Percentiles rank a stretch among this genome's conserved stretches.
These are phyloP conservation scores for Stigmatopora argus DNA, from an alignment of 2,113 vertebrate genomes.

Conservation along the genomic window DNA sequence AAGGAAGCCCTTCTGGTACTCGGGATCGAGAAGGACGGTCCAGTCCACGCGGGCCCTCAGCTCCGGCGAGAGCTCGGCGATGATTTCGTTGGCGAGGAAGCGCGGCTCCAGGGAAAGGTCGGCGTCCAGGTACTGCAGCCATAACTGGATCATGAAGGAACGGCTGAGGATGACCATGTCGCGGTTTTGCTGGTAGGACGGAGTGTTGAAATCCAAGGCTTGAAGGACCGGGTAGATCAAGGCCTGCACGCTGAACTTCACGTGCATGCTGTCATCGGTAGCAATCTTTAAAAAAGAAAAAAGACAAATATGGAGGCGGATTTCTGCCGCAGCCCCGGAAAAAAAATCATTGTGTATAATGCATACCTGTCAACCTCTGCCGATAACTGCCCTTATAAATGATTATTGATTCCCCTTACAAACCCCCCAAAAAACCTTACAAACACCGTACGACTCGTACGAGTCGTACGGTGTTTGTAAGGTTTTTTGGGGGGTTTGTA, in stretches of 20 bases:
- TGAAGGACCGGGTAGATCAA: constrained; percentile 87
- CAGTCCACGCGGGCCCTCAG: constrained; percentile 75
- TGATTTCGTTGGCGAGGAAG: constrained; percentile 83
- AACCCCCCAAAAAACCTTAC: too few relatives aligned
- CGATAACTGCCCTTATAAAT: too few relatives aligned
- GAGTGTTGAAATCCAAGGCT: constrained; percentile 85
- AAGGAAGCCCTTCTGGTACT: constrained; percentile 72
- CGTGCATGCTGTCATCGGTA: constrained; percentile 26
- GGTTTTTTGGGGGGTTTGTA: too few relatives aligned
- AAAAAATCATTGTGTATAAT: too few relatives aligned
- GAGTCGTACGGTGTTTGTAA: too few relatives aligned
- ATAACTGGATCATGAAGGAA: constrained; percentile 76
- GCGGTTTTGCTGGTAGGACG: constrained; percentile 81
- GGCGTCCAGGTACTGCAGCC: constrained; percentile 83
- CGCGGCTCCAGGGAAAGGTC: constrained; percentile 67
- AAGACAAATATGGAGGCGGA: neutral
- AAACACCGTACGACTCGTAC: too few relatives aligned
- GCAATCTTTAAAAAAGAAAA: constrained; percentile 36
- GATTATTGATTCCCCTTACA: too few relatives aligned
- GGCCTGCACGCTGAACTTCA: constrained; percentile 75
- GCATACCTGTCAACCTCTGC: too few relatives aligned
- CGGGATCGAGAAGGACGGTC: constrained; percentile 73
- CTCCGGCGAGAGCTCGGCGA: constrained; percentile 64
- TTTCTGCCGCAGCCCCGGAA: too few relatives aligned
- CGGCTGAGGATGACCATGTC: constrained; percentile 71